phyloP scores from a whole-genome alignment of 2,797 vertebrate species.

The Gouania willdenowi region DNA sequence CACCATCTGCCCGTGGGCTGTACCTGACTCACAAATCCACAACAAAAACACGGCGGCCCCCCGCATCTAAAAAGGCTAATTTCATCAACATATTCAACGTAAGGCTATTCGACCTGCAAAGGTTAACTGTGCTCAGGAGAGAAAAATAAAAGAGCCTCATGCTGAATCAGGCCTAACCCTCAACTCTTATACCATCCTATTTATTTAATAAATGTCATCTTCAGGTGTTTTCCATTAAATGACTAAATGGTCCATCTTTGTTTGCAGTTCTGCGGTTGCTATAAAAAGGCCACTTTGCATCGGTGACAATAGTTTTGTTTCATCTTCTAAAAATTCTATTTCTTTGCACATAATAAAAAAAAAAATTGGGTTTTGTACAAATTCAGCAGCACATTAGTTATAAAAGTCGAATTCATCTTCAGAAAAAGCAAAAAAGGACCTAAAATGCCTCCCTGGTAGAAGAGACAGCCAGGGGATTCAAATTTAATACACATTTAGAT shows the following conservation, averaged over 20 bases:
- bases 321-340: neutral
- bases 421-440: too few species aligned
- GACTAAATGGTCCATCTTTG: slow-evolving; percentile 13
- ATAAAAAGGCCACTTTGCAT: slow-evolving; percentile 1
- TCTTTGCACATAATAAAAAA: neutral
- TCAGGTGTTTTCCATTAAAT: slow-evolving; percentile 33
- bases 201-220: slow-evolving; percentile 61
- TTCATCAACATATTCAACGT: slow-evolving; percentile 82
- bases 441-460: too few species aligned
- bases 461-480: too few species aligned
- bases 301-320: neutral
- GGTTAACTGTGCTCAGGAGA: slow-evolving; percentile 48
- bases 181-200: slow-evolving; percentile 38
- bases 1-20: slow-evolving; percentile 71
- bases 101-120: slow-evolving; percentile 48
- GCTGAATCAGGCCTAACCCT: slow-evolving; percentile 17
- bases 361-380: too few species aligned
- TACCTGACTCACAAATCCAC: slow-evolving; percentile 49
- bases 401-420: too few species aligned
- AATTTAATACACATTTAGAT: too few species aligned
- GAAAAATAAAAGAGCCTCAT: slow-evolving; percentile 48
- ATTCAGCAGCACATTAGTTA: too few species aligned
- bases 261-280: slow-evolving; percentile 6
- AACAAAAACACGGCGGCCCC: slow-evolving; percentile 57
- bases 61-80: slow-evolving; percentile 63